phyloP scores from a whole-genome alignment of 1,140 invertebrate species.

The Polyergus mexicanus region DNA sequence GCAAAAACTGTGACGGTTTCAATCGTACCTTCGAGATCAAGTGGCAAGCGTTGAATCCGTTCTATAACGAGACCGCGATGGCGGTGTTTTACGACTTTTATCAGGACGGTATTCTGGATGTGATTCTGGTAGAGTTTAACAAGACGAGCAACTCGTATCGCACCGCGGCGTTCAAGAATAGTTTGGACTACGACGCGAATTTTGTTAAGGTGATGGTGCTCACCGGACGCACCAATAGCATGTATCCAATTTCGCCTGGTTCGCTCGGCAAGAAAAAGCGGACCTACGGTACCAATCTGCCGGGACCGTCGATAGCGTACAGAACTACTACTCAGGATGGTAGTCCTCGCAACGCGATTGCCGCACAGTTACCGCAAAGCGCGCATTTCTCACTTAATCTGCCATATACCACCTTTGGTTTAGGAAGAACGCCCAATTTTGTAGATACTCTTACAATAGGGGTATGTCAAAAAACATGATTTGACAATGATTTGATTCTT shows the following conservation, averaged over 20 bases:
- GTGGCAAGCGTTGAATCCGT: constrained; percentile 91
- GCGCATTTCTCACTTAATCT: constrained; percentile 96
- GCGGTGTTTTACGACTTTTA: constrained; percentile 97
- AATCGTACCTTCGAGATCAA: constrained; percentile 92
- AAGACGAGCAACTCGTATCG: constrained; percentile 86
- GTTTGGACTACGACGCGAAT: constrained; percentile 96
- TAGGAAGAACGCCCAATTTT: constrained; percentile 99
- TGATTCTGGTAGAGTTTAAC: constrained; percentile 91
- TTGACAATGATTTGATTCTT: constrained; percentile 14
- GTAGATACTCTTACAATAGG: constrained; percentile 96
- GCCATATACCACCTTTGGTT: constrained; percentile 97
- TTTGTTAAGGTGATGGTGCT: constrained; percentile 98
- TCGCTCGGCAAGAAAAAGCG: constrained; percentile 91
- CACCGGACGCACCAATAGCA: constrained; percentile 92
- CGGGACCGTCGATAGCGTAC: constrained; percentile 95
- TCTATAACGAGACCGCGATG: constrained; percentile 91
- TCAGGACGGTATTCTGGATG: constrained; percentile 93
- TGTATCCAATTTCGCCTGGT: constrained; percentile 90
- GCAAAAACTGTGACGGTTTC: constrained; percentile 88
- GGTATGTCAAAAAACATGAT: constrained; percentile 86
- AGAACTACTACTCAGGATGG: constrained; percentile 95
- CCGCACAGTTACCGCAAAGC: constrained; percentile 96
- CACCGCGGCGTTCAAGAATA: constrained; percentile 94
- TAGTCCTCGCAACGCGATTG: constrained; percentile 90
- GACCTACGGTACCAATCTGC: constrained; percentile 95